A percentile compares a stretch with the other conserved stretches of the same genome.
Conservation (phyloP, 2,888 invertebrate genomes). For the Anticlea derivata region DNA sequence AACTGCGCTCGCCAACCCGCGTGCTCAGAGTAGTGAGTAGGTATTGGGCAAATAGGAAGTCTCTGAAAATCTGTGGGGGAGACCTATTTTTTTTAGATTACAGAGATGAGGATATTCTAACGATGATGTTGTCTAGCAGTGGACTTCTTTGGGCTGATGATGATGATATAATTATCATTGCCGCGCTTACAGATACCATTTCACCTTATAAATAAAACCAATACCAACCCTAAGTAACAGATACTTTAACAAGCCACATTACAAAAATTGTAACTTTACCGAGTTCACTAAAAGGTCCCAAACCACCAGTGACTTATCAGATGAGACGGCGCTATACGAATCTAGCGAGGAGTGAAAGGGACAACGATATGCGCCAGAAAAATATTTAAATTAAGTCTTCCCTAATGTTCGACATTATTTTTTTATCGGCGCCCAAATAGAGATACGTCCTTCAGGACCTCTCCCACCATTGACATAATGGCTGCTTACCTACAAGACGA, state of each 20-base stretch:
- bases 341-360: conserved; percentile 39
- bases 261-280: conserved; percentile 49
- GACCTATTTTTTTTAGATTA: too few relatives aligned
- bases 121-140: too few relatives aligned
- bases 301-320: conserved; percentile 68
- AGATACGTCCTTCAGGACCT: conserved; percentile 64
- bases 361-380: conserved; percentile 50
- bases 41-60: too few relatives aligned
- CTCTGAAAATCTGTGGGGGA: too few relatives aligned
- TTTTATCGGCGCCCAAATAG: conserved; percentile 78
- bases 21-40: too few relatives aligned
- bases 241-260: conserved; percentile 18
- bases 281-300: conserved; percentile 77
- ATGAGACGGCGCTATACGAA: conserved; percentile 43
- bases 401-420: conserved; percentile 80
- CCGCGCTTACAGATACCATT: too few relatives aligned
- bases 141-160: too few relatives aligned
- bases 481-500: background rate
- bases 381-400: conserved; percentile 81
- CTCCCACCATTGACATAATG: conserved; percentile 37
- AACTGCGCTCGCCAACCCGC: too few relatives aligned
- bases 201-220: background rate
- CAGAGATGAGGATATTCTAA: too few relatives aligned
- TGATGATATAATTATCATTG: too few relatives aligned
- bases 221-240: background rate